Conservation (phyloP, 2,113 vertebrate genomes). For the Kryptolebias marmoratus region DNA sequence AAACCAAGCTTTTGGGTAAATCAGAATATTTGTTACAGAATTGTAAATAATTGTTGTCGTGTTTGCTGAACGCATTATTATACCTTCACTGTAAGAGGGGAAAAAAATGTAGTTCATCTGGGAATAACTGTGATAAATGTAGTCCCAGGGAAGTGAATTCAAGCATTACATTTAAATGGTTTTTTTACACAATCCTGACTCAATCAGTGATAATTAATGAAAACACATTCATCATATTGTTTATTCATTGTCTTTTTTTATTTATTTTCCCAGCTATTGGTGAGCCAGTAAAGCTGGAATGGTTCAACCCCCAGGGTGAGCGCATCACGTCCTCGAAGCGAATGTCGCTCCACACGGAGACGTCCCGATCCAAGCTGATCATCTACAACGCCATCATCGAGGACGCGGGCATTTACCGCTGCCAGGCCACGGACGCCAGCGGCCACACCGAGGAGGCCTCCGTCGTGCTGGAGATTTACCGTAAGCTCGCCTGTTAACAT, state of each 20-base stretch:
- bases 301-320: constrained; percentile 96
- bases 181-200: background rate
- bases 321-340: constrained; percentile 88
- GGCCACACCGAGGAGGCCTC: constrained; percentile 94
- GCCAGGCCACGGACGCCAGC: constrained; percentile 88
- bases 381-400: constrained; percentile 96
- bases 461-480: constrained; percentile 96
- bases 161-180: background rate
- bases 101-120: background rate
- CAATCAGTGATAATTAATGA: background rate
- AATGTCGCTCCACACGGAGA: constrained; percentile 90
- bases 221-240: background rate
- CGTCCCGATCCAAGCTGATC: constrained; percentile 88
- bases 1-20: too few relatives aligned
- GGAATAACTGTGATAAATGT: background rate
- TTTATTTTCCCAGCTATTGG: constrained; percentile 84
- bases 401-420: constrained; percentile 96
- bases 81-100: too few relatives aligned
- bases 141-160: background rate
- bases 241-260: constrained; percentile 11
- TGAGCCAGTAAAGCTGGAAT: constrained; percentile 91
- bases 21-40: too few relatives aligned
- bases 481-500: constrained; percentile 83
- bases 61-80: too few relatives aligned
- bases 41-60: too few relatives aligned